Conservation (phyloP, 1,140 invertebrate genomes). For the Venustaconcha ellipsiformis region DNA sequence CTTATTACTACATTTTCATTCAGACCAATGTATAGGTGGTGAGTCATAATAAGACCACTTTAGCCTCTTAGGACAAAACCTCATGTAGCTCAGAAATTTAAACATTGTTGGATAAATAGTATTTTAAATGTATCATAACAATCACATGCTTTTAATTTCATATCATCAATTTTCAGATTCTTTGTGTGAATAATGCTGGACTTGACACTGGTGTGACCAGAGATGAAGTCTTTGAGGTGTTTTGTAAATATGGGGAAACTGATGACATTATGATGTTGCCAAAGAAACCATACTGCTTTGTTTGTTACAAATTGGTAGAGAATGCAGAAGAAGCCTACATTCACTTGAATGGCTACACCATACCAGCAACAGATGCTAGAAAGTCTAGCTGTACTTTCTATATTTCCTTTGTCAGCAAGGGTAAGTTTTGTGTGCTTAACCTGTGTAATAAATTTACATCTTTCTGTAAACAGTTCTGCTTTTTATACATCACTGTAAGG, state of each 20-base stretch:
- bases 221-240: constrained; percentile 74
- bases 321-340: constrained; percentile 74
- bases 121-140: neutral
- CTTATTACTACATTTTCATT: too few species aligned
- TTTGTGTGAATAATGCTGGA: constrained; percentile 82
- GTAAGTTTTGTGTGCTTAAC: constrained; percentile 59
- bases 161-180: constrained; percentile 66
- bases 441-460: too few species aligned
- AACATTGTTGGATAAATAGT: neutral
- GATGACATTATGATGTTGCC: constrained; percentile 77
- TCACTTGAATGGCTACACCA: constrained; percentile 61
- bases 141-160: constrained; percentile 3
- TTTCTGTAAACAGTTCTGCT: too few species aligned
- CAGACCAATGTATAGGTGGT: too few species aligned
- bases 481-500: too few species aligned
- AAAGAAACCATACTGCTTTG: constrained; percentile 82
- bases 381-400: constrained; percentile 71
- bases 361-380: constrained; percentile 30
- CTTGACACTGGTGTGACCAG: constrained; percentile 78
- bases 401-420: constrained; percentile 74
- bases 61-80: neutral
- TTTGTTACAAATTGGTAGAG: constrained; percentile 72
- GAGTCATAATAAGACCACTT: too few species aligned
- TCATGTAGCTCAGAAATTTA: neutral
- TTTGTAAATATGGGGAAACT: constrained; percentile 70